These are phyloP conservation scores for Dasypogon diadema DNA, from an alignment of 2,888 invertebrate genomes.

Conservation along the genomic window DNA sequence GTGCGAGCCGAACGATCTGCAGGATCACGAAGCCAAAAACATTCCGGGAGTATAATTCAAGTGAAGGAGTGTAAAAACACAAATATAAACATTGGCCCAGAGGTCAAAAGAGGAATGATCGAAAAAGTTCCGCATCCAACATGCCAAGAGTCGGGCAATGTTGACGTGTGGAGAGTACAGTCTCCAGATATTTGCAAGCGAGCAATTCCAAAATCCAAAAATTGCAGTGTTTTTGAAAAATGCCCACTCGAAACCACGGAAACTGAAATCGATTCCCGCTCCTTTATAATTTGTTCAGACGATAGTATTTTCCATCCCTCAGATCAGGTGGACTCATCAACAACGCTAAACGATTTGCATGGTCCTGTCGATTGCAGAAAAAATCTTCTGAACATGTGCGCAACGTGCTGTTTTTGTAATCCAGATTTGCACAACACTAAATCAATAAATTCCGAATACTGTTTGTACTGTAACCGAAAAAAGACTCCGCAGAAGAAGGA, in stretches of 20 bases:
- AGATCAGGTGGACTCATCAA: not conserved
- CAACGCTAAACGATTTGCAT: slow-evolving; percentile 3
- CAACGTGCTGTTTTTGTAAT: slow-evolving; percentile 57
- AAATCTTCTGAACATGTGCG: slow-evolving; percentile 25
- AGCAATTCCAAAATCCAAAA: slow-evolving; percentile 51
- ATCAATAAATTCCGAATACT: slow-evolving; percentile 10
- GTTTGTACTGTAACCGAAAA: slow-evolving; percentile 53
- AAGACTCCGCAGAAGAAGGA: slow-evolving; percentile 50
- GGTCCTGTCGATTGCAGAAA: not conserved
- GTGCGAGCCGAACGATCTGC: not conserved
- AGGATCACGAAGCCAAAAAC: not conserved
- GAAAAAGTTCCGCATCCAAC: not conserved
- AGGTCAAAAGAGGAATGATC: not conserved
- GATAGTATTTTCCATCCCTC: slow-evolving; percentile 26
- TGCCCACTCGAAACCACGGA: not conserved
- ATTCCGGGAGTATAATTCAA: not conserved
- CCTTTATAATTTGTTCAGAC: slow-evolving; percentile 50
- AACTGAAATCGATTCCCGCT: slow-evolving; percentile 48
- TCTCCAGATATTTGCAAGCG: slow-evolving; percentile 54
- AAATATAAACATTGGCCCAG: not conserved
- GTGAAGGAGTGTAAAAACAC: not conserved
- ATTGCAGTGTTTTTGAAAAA: not conserved
- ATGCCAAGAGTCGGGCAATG: not conserved
- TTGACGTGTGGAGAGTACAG: slow-evolving; percentile 53
- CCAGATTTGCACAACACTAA: slow-evolving; percentile 54